Percentiles rank a stretch among this genome's conserved stretches.
These are phyloP conservation scores for Poeciliopsis infans DNA, from an alignment of 2,797 vertebrate species.

Conservation along the genomic window DNA sequence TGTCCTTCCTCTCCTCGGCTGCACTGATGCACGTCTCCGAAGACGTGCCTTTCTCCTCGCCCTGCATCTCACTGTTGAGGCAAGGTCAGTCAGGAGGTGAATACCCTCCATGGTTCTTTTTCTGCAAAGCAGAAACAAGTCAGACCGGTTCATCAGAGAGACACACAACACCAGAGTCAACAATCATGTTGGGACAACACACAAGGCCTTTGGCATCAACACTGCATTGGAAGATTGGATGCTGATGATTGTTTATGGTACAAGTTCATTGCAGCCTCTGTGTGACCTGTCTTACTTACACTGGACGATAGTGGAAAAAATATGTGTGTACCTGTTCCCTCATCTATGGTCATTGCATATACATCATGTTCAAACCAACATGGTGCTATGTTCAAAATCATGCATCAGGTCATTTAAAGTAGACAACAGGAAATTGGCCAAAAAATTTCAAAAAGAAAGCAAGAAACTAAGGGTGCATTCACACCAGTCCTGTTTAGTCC, in stretches of 20 bases:
- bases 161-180: slow-evolving; percentile 37
- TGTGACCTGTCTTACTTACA: neutral
- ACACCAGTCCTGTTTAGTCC: too few species aligned
- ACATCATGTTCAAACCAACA: neutral
- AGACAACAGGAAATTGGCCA: neutral
- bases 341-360: neutral
- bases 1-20: neutral
- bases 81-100: slow-evolving; percentile 22
- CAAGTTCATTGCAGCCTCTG: slow-evolving; percentile 25
- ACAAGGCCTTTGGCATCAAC: slow-evolving; percentile 11
- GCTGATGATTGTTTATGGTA: slow-evolving; percentile 49
- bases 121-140: neutral
- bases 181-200: slow-evolving; percentile 47
- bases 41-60: slow-evolving; percentile 8
- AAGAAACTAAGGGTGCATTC: neutral
- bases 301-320: neutral
- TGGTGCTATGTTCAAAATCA: neutral
- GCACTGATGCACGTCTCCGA: neutral
- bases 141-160: slow-evolving; percentile 26
- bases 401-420: neutral
- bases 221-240: slow-evolving; percentile 17
- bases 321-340: neutral
- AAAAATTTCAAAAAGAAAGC: neutral
- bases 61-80: slow-evolving; percentile 20
- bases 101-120: slow-evolving; percentile 1